These are phyloP conservation scores for Pitangus sulphuratus DNA, from an alignment of 2,797 vertebrate genomes.

Conservation along the genomic window DNA sequence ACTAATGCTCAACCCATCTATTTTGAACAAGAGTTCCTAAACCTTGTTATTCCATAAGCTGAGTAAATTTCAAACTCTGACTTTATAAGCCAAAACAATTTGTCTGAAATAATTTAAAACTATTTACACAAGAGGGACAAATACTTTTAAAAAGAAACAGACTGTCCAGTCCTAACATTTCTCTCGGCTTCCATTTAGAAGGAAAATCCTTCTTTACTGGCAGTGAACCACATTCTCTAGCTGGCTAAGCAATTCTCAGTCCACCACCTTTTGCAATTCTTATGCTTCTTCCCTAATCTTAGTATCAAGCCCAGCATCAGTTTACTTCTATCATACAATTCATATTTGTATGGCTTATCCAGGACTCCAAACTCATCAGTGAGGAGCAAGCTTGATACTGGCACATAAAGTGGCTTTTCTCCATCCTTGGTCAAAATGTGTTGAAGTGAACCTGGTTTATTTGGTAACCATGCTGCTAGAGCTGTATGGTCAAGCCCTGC, in stretches of 20 bases:
- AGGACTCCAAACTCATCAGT: background rate
- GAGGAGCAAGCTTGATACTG: background rate
- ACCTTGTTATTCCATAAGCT: background rate
- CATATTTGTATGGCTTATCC: background rate
- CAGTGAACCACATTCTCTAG: background rate
- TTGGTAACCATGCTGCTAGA: background rate
- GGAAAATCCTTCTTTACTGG: background rate
- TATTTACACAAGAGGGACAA: background rate
- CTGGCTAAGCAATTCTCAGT: background rate
- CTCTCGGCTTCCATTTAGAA: background rate
- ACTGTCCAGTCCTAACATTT: background rate
- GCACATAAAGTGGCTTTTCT: background rate
- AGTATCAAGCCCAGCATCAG: background rate
- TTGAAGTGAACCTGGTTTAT: background rate
- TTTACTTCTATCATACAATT: background rate
- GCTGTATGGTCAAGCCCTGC: background rate
- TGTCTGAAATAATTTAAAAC: background rate
- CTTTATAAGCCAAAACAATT: background rate
- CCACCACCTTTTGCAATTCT: background rate
- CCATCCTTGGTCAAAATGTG: fast-evolving
- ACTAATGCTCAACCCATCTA: background rate
- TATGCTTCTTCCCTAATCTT: background rate
- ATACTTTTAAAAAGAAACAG: background rate
- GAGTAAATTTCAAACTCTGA: background rate
- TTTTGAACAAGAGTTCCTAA: background rate